phyloP scores from a whole-genome alignment of 2,888 invertebrate genomes.

The Melanophora roralis region DNA sequence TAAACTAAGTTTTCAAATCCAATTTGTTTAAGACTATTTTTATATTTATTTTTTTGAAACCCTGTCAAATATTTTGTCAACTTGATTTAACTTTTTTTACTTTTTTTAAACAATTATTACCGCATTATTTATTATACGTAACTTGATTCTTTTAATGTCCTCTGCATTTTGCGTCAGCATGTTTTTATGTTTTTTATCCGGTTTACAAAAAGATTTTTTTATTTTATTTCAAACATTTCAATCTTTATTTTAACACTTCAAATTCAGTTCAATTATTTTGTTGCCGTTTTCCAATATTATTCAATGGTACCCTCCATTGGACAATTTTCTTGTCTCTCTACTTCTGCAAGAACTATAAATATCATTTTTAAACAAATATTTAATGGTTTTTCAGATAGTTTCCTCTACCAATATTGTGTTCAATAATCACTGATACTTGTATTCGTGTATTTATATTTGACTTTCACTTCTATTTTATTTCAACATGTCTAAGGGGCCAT shows the following conservation, averaged over 20 bases:
- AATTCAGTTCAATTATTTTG: too few relatives aligned
- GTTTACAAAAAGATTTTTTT: not conserved
- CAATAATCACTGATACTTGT: conserved; percentile 22
- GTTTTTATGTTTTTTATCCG: not conserved
- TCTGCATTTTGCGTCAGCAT: conserved; percentile 59
- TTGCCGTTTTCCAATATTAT: too few relatives aligned
- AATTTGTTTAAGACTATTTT: too few relatives aligned
- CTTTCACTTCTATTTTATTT: conserved; percentile 25
- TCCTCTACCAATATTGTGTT: not conserved
- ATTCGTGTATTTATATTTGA: not conserved
- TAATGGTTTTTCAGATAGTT: conserved; percentile 16
- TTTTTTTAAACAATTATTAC: too few relatives aligned
- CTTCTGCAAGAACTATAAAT: conserved; percentile 32
- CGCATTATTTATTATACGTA: not conserved
- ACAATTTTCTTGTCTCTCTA: not conserved
- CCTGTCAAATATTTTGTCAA: too few relatives aligned
- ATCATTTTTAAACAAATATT: conserved; percentile 58
- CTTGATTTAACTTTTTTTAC: too few relatives aligned
- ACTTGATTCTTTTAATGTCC: conserved; percentile 12
- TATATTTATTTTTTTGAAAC: too few relatives aligned
- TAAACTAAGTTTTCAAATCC: too few relatives aligned
- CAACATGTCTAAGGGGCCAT: conserved; percentile 57
- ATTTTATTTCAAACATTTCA: not conserved
- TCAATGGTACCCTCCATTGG: not conserved
- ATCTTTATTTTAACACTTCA: conserved; percentile 22